Percentiles rank a stretch among this genome's conserved stretches.
Conservation (phyloP, 2,797 vertebrate species). For the Mycteria americana region DNA sequence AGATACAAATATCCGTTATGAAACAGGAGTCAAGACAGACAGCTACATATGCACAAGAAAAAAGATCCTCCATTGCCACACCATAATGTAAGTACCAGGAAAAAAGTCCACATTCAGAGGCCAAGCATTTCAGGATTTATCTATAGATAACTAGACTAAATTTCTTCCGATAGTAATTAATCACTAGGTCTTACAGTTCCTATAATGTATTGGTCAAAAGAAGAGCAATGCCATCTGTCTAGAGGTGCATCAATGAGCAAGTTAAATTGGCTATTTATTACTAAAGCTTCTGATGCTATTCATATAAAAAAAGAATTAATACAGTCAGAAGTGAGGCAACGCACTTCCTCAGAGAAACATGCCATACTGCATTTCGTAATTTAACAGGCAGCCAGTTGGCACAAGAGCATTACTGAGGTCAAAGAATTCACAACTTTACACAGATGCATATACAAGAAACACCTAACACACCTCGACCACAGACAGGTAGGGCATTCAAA, state of each 20-base stretch:
- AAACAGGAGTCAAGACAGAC: background rate
- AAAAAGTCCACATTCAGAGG: background rate
- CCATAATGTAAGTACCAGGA: background rate
- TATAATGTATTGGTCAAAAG: background rate
- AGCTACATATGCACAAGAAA: background rate
- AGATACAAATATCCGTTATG: background rate
- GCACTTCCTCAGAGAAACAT: background rate
- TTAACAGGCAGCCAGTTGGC: background rate
- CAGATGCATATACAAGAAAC: background rate
- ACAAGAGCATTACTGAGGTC: background rate
- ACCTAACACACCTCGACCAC: fast-evolving
- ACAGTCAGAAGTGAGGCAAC: background rate
- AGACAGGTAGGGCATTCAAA: background rate
- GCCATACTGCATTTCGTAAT: background rate
- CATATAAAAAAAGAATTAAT: background rate
- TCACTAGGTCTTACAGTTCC: background rate
- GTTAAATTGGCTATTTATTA: background rate
- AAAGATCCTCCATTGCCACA: background rate
- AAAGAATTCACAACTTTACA: background rate
- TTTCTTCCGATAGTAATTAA: background rate
- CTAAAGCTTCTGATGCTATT: background rate
- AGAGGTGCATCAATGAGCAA: background rate
- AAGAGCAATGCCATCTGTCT: background rate
- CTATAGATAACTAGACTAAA: background rate
- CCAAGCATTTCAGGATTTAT: background rate